Conservation (phyloP, 2,113 vertebrate species). For the Sinosuthora webbiana region DNA sequence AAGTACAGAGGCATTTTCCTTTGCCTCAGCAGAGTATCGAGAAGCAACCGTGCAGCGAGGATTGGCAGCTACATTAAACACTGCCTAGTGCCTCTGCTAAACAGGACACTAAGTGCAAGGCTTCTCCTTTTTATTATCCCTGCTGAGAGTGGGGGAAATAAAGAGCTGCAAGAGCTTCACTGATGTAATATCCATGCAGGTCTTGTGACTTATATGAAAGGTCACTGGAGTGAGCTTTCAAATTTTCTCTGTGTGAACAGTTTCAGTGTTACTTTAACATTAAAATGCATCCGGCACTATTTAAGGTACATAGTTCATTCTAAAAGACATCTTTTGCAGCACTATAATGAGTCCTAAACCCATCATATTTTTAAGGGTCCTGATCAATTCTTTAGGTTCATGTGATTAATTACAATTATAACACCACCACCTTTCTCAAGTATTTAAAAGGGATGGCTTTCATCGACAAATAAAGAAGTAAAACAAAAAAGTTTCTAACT, state of each 20-base stretch:
- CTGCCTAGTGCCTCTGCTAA: neutral
- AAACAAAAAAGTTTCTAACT: neutral
- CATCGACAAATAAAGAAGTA: neutral
- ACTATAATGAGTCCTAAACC: neutral
- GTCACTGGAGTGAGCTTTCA: neutral
- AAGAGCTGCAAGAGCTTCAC: neutral
- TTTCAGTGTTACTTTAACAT: neutral
- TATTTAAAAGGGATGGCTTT: neutral
- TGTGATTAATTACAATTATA: neutral
- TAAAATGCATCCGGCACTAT: neutral
- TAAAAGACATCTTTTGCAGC: neutral
- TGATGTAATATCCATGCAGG: neutral
- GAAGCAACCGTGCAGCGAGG: neutral
- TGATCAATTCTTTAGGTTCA: neutral
- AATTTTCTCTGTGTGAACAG: neutral
- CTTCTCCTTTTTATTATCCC: neutral
- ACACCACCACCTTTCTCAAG: neutral
- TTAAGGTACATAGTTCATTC: neutral
- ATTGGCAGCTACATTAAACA: neutral
- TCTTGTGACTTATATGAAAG: conserved; percentile 33
- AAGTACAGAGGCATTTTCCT: neutral
- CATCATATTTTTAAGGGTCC: neutral
- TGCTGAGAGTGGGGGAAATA: accelerated
- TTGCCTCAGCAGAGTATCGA: neutral
- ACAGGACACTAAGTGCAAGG: neutral